A percentile compares a stretch with the other conserved stretches of the same genome.
These are phyloP conservation scores for Prosopocoilus inquinatus DNA, from an alignment of 2,888 invertebrate species.

Conservation along the genomic window DNA sequence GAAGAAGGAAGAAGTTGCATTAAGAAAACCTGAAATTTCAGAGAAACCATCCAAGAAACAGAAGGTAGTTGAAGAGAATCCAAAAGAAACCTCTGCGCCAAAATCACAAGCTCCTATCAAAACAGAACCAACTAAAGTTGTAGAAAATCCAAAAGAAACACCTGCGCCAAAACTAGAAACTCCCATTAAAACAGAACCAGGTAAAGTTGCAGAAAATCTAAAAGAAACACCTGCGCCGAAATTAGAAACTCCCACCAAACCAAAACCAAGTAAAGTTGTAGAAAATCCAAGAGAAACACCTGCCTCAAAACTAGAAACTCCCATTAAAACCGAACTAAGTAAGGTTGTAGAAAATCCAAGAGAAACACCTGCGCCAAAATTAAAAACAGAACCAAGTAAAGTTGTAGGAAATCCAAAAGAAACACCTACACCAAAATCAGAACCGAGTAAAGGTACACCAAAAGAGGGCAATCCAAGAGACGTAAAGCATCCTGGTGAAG, in stretches of 20 bases:
- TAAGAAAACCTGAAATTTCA: conserved; percentile 16
- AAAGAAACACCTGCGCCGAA: conserved; percentile 17
- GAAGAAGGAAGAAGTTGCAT: conserved; percentile 25
- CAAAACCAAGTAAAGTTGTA: conserved; percentile 3
- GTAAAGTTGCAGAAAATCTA: background rate
- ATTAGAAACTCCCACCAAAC: conserved; percentile 18
- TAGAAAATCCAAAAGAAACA: conserved; percentile 16
- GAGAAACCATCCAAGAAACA: conserved; percentile 17
- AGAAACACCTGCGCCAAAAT: conserved; percentile 19
- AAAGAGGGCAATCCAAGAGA: conserved; percentile 8
- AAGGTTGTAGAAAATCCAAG: conserved; percentile 1
- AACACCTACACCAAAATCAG: background rate
- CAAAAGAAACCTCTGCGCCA: conserved; percentile 5
- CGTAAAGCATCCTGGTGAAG: background rate
- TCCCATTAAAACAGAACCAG: background rate
- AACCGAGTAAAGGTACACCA: too few species aligned
- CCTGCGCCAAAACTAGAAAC: background rate
- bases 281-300: conserved; percentile 16
- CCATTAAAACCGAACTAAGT: background rate
- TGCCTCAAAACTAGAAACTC: background rate
- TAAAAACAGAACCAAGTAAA: conserved; percentile 13
- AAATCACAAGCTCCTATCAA: conserved; percentile 27
- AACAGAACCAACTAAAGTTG: conserved; percentile 22
- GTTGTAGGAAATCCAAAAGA: conserved; percentile 15
- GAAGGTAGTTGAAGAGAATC: conserved; percentile 20